Base-by-base conservation (phyloP, 2,797 vertebrate genomes). In the Tauraco hartlaubi region DNA sequence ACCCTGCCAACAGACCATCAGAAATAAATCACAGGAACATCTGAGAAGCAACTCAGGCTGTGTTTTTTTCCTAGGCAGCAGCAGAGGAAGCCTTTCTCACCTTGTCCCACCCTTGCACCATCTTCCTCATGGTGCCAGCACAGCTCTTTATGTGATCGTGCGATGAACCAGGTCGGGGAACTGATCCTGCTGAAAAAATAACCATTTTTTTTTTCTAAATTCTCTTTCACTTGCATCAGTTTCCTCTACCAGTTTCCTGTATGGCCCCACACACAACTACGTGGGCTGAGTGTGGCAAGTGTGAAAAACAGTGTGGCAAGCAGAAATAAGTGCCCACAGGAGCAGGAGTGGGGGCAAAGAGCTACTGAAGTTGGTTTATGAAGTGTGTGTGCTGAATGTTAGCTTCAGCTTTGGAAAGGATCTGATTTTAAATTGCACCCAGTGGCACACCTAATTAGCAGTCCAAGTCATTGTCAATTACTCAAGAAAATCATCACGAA, bases 191-290 rank as follows among this genome's bases (percentile, higher is more conserved):
- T 88, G 71, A 92, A 86, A 85, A 85, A 95, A 90, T 26, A 92
- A 49, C 41, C 46, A 35, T 43, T 84, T 85, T 82, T 87, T 9
- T 90, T 78, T 93, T 80, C 76, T 93, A 85, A 92, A 73, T 85
- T 86, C 39, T 90, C 82, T 90, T 74, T 83, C 69, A n/a, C 73
- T 94, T 82, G 46, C 51, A 69, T 86, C 83, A 69, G 58, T 84
- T 95, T 95, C 90, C 90, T 78, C 66, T 51, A 49, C 54, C 59
- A 46, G 26, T 93, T 96, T 86, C 90, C 90, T 92, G 58, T 43
- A 33, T 26, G 69, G 44, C 63, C 63, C n/a, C 66, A 58, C 12
- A 66, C 49, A 37, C 52, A 48, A n/a, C 35, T 80, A 63, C 1
- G 0, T 0, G 3, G 23, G 52, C 54, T 68, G 62, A 41, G 39